A percentile compares a stretch with the other conserved stretches of the same genome.
Evolutionary conservation across 2,797 vertebrate species (phyloP).

Genomic region (Phrynocephalus guinanensis): DNA sequence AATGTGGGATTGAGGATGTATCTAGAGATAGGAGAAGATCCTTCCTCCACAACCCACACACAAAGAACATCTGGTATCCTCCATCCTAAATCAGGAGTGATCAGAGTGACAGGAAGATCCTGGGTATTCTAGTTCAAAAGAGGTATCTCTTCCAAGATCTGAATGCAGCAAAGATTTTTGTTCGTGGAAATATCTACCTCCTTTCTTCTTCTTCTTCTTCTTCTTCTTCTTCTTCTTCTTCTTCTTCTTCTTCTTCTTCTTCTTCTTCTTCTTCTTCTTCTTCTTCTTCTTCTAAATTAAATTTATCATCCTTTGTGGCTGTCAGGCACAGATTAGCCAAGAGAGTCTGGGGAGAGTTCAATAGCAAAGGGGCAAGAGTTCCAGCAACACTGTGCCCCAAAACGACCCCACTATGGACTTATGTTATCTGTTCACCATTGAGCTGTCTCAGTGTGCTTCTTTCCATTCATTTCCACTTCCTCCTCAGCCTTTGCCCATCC

Average conservation of each 20-base stretch:
- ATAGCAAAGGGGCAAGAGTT: background rate
- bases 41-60: no score
- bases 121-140: no score
- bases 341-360: background rate
- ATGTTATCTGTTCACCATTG: background rate
- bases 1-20: no score
- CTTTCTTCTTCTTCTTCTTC: background rate
- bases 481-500: background rate
- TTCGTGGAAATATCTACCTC: background rate
- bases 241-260: no score
- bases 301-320: background rate
- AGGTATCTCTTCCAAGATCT: no score
- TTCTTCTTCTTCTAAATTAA: background rate
- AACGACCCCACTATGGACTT: background rate
- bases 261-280: no score
- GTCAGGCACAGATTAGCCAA: background rate
- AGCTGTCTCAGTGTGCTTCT: background rate
- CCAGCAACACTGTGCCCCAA: background rate
- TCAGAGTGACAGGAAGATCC: no score
- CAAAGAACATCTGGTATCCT: no score
- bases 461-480: background rate
- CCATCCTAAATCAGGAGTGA: no score
- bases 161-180: background rate
- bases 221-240: no score
- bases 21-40: no score